phyloP scores from a whole-genome alignment of 2,797 vertebrate species.

The Luscinia luscinia region DNA sequence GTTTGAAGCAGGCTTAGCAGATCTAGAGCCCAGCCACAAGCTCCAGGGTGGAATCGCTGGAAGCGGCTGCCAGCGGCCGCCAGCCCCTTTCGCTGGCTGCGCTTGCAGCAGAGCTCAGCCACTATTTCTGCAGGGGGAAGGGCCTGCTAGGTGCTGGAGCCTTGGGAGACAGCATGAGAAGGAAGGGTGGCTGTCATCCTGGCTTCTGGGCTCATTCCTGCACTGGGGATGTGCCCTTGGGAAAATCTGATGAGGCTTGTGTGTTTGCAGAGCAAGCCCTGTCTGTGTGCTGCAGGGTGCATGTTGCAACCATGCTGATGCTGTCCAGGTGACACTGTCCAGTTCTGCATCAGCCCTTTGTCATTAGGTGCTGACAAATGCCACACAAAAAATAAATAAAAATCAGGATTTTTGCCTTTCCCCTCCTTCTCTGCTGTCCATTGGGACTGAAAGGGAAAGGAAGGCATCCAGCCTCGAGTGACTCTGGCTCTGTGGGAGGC shows the following conservation, averaged over 20 bases:
- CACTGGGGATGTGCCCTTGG: background rate
- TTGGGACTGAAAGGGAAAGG: background rate
- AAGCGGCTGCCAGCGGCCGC: background rate
- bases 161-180: background rate
- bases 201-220: background rate
- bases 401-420: background rate
- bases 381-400: background rate
- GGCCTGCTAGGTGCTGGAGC: background rate
- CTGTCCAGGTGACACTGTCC: background rate
- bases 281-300: background rate
- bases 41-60: constrained; percentile 10
- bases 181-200: background rate
- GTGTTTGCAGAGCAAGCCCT: background rate
- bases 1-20: constrained; percentile 56
- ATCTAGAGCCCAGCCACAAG: constrained; percentile 42
- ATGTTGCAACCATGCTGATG: background rate
- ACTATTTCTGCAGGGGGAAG: background rate
- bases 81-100: fast-evolving
- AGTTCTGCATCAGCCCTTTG: background rate
- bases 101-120: background rate
- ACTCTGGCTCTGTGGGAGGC: background rate
- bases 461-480: fast-evolving
- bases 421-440: fast-evolving
- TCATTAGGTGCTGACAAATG: background rate
- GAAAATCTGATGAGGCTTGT: background rate